These are phyloP conservation scores for Seira sanloemensis DNA, from an alignment of 2,888 invertebrate genomes.

Conservation along the genomic window DNA sequence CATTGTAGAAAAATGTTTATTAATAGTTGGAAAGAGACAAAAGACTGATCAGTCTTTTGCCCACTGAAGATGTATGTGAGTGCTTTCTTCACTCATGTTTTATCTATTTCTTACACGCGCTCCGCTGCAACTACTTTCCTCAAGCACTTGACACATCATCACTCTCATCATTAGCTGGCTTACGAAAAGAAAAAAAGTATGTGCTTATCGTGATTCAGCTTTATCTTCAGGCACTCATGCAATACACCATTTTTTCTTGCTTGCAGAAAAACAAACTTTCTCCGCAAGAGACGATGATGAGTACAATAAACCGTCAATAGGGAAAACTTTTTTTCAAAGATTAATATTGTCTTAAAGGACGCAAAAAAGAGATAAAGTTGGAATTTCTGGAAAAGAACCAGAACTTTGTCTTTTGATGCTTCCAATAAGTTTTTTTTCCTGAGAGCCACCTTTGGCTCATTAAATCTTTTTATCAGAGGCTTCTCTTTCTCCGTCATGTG, in stretches of 20 bases:
- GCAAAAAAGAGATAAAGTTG: no score
- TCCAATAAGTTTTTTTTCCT: slow-evolving; percentile 2
- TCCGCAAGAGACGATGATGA: neutral
- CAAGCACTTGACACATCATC: slow-evolving; percentile 25
- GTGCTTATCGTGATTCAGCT: neutral
- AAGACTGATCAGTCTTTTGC: neutral
- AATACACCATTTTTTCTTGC: neutral
- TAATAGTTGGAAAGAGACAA: neutral
- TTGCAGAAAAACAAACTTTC: neutral
- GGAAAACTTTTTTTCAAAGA: no score
- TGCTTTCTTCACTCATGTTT: neutral
- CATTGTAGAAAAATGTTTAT: no score
- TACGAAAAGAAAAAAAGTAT: no score
- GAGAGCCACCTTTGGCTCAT: slow-evolving; percentile 2
- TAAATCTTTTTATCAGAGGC: no score
- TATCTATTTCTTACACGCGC: neutral
- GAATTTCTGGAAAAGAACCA: neutral
- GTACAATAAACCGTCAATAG: neutral
- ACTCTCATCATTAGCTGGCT: no score
- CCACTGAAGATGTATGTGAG: neutral
- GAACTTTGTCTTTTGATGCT: neutral
- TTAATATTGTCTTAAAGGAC: neutral
- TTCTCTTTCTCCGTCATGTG: no score
- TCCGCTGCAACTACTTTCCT: neutral
- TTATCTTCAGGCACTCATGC: neutral